Evolutionary conservation across 2,797 vertebrate species (phyloP), one percentile per base, ranked within the genome.

Genomic region (Galaxias olidus): DNA sequence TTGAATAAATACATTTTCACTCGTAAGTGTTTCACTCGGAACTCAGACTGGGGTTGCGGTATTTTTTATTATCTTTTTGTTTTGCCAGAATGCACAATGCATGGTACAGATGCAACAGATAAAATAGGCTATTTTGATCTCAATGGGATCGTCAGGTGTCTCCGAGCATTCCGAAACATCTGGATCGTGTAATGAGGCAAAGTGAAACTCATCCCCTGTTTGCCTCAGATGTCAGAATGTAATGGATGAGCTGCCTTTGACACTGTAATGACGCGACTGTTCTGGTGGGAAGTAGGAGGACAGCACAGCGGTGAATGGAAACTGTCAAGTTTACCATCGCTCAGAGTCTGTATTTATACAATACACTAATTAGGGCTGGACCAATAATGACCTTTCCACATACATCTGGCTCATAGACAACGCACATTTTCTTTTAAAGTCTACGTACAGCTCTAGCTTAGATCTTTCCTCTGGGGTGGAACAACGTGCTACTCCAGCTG

Each of bases 151-250:
- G 86, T 82, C 76, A 0, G 3, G 71, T 79, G 76, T 86, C 73
- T 78, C 81, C 75, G 68, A 60, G 8, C 67, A 71, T 60, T 76
- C 4, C 45, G 66, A 77, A 81, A 84, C 87, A 89, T 89, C 87
- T 89, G 85, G 87, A 86, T 78, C 41, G 55, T 75, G 77, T 86
- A 84, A 86, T 30, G 73, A 72, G 70, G 71, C 73, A 73, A 83
- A 81, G 65, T 78, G 69, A 65, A 71, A 57, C 61, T 68, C 49
- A 42, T 63, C 61, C 44, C 61, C 14, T 40, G 9, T 71, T 73
- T 68, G 76, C 67, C 74, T 83, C 72, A 73, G 77, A 73, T 82
- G 83, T 79, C 76, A 54, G 63, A 50, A 66, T 68, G 76, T 83
- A 83, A 88, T 77, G 79, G 70, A 86, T 65, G 65, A 87, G 76